Conservation (phyloP, 2,797 vertebrate species). For the Pangasius krempfi region DNA sequence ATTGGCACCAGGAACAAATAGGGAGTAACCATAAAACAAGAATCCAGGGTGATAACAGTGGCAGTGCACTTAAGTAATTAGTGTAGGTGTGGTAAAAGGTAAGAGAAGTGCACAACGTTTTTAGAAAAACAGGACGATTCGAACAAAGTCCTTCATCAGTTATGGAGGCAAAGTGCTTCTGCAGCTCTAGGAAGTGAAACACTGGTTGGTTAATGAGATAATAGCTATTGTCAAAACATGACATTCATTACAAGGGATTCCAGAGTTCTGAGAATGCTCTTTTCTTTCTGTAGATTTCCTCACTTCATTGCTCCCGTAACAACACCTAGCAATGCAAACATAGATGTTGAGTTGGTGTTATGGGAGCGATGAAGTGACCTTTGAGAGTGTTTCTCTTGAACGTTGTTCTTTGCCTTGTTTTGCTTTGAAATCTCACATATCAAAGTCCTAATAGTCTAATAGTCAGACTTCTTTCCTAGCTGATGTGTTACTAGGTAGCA, state of each 20-base stretch:
- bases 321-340: background rate
- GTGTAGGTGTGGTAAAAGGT: background rate
- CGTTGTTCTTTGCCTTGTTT: background rate
- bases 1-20: background rate
- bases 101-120: background rate
- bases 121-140: background rate
- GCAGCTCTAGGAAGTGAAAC: background rate
- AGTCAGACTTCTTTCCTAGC: background rate
- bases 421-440: background rate
- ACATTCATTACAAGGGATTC: background rate
- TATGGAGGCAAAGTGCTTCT: background rate
- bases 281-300: background rate
- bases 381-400: background rate
- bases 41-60: background rate
- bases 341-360: background rate
- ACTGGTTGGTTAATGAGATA: background rate
- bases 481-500: background rate
- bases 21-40: background rate
- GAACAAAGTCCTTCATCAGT: background rate
- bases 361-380: background rate
- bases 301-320: background rate
- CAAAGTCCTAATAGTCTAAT: background rate
- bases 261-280: background rate
- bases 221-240: background rate
- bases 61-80: background rate